These are phyloP conservation scores for Drosophila merina DNA, from an alignment of 2,888 invertebrate genomes.

Conservation along the genomic window DNA sequence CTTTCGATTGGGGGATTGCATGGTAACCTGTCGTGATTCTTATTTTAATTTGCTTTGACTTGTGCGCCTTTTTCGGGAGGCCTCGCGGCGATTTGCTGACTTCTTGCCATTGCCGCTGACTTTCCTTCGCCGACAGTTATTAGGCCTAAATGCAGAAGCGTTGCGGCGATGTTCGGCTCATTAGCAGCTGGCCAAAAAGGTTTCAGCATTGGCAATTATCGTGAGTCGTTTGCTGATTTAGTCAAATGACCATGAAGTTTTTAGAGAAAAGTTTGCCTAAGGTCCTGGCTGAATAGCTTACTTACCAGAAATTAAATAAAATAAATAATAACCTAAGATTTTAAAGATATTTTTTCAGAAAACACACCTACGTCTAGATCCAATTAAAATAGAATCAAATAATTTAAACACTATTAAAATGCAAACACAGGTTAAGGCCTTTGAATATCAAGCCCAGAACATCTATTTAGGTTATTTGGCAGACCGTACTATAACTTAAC, in stretches of 20 bases:
- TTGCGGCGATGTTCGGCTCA: conserved; percentile 65
- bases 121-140: conserved; percentile 64
- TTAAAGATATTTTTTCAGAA: no score
- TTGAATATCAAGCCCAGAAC: conserved; percentile 18
- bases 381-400: not conserved
- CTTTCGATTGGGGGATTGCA: conserved; percentile 60
- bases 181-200: conserved; percentile 59
- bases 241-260: not conserved
- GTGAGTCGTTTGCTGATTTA: conserved; percentile 21
- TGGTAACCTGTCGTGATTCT: conserved; percentile 81
- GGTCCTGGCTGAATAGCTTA: not conserved
- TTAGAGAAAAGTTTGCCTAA: not conserved
- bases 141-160: conserved; percentile 74
- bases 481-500: conserved; percentile 19
- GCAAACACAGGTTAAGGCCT: not conserved
- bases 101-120: conserved; percentile 18
- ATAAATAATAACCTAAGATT: not conserved
- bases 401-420: not conserved
- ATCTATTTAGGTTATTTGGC: conserved; percentile 21
- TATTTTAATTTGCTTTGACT: conserved; percentile 81
- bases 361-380: no score
- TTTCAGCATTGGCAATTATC: conserved; percentile 35
- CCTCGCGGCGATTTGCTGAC: conserved; percentile 22
- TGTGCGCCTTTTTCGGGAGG: conserved; percentile 75
- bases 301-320: not conserved